Conservation (phyloP, 2,888 invertebrate genomes). For the Phalera bucephala region DNA sequence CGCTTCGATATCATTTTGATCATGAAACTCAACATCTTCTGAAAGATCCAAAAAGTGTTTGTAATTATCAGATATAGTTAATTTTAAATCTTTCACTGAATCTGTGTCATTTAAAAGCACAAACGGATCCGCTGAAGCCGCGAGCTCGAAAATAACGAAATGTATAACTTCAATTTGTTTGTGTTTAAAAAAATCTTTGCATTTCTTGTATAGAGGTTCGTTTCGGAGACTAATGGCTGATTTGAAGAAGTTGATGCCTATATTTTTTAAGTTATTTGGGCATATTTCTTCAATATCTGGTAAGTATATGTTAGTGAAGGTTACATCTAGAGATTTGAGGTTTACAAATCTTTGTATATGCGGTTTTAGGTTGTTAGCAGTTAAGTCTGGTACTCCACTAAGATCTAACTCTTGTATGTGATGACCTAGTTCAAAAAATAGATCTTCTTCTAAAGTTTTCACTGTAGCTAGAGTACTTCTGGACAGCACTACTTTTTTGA, state of each 20-base stretch:
- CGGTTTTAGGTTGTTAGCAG: conserved; percentile 27
- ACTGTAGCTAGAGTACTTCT: conserved; percentile 33
- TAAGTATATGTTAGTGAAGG: conserved; percentile 44
- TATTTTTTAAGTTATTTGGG: conserved; percentile 32
- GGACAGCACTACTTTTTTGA: conserved; percentile 33
- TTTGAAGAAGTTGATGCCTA: conserved; percentile 45
- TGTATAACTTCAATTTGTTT: conserved; percentile 36
- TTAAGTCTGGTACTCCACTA: conserved; percentile 40
- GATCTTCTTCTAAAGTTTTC: conserved; percentile 27
- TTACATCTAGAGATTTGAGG: conserved; percentile 40
- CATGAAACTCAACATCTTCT: conserved; percentile 3
- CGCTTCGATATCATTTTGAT: conserved; percentile 10
- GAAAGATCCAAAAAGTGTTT: conserved; percentile 30
- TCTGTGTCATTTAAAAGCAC: conserved; percentile 35
- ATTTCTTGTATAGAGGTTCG: conserved; percentile 25
- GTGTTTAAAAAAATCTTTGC: conserved; percentile 30
- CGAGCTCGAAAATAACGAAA: conserved; percentile 41
- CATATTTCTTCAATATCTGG: conserved; percentile 38
- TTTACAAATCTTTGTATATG: conserved; percentile 29
- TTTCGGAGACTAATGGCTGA: conserved; percentile 22
- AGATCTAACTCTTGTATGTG: conserved; percentile 38
- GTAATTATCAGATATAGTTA: conserved; percentile 44
- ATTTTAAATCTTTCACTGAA: conserved; percentile 29
- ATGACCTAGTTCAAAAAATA: conserved; percentile 31
- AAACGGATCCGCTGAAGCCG: conserved; percentile 34